Percentiles rank a stretch among this genome's conserved stretches.
phyloP scores from a whole-genome alignment of 2,113 vertebrate species.

The Sterrhoptilus dennistouni region DNA sequence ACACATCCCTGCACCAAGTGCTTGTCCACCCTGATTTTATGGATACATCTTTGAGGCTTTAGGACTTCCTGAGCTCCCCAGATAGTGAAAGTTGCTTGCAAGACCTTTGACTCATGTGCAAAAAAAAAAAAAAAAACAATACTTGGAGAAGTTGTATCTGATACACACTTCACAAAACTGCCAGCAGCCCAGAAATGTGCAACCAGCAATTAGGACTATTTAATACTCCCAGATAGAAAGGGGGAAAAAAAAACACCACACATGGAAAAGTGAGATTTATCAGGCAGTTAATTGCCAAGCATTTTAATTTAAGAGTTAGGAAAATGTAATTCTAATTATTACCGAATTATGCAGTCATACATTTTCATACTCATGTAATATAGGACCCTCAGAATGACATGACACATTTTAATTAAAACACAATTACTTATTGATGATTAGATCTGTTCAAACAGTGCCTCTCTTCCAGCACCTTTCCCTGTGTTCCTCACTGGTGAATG shows the following conservation, averaged over 20 bases:
- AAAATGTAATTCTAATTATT: conserved; percentile 31
- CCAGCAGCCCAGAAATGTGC: background rate
- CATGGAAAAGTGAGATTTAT: background rate
- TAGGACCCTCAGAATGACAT: background rate
- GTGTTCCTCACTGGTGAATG: background rate
- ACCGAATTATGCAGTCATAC: background rate
- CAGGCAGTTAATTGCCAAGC: background rate
- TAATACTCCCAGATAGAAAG: background rate
- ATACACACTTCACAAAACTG: background rate
- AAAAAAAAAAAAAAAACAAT: background rate
- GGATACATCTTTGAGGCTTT: background rate
- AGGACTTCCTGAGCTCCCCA: background rate
- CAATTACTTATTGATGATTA: background rate
- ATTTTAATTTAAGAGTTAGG: conserved; percentile 11
- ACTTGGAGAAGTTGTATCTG: background rate
- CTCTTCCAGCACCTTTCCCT: background rate
- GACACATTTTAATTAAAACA: conserved; percentile 29
- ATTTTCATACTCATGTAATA: background rate
- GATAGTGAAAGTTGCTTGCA: rapidly evolving
- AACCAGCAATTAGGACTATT: background rate
- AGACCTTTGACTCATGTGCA: background rate
- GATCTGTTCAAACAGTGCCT: background rate
- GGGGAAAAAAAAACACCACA: rapidly evolving
- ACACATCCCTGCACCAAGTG: rapidly evolving
- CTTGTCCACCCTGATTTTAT: background rate